phyloP scores from a whole-genome alignment of 1,140 invertebrate species.

The Macrosteles quadrilineatus region DNA sequence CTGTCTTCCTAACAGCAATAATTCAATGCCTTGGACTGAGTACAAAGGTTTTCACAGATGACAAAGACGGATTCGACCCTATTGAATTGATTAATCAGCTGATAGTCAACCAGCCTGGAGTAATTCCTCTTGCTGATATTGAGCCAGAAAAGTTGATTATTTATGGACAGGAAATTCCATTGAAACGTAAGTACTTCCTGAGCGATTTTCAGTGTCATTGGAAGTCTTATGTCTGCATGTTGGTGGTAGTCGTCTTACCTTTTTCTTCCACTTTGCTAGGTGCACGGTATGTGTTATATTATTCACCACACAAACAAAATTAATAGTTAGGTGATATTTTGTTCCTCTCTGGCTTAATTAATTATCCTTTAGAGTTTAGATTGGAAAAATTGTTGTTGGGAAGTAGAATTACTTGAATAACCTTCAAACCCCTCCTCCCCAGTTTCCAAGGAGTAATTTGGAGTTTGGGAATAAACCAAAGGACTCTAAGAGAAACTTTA shows the following conservation, averaged over 20 bases:
- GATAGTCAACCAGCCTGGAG: constrained; percentile 70
- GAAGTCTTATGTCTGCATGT: background rate
- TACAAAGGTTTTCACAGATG: constrained; percentile 49
- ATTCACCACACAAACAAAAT: constrained; percentile 3
- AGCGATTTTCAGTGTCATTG: constrained; percentile 14
- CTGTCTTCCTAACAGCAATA: background rate
- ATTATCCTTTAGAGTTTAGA: too few relatives aligned
- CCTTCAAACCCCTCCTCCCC: background rate
- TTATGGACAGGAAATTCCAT: constrained; percentile 74
- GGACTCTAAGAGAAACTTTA: constrained; percentile 3
- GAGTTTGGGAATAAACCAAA: background rate
- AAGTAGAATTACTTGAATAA: too few relatives aligned
- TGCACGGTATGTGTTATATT: background rate
- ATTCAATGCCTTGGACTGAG: background rate
- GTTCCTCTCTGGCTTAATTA: too few relatives aligned
- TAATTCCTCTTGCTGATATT: constrained; percentile 67
- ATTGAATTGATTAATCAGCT: constrained; percentile 66
- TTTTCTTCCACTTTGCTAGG: background rate
- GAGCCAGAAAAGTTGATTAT: constrained; percentile 75
- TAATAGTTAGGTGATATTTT: background rate
- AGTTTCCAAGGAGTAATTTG: background rate
- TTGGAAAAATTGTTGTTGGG: too few relatives aligned
- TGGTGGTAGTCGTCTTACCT: background rate
- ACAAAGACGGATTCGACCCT: constrained; percentile 54
- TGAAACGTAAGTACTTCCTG: constrained; percentile 63